Percentiles rank a stretch among this genome's conserved stretches.
Evolutionary conservation across 2,113 vertebrate species (phyloP).

Genomic region (Plecotus auritus): DNA sequence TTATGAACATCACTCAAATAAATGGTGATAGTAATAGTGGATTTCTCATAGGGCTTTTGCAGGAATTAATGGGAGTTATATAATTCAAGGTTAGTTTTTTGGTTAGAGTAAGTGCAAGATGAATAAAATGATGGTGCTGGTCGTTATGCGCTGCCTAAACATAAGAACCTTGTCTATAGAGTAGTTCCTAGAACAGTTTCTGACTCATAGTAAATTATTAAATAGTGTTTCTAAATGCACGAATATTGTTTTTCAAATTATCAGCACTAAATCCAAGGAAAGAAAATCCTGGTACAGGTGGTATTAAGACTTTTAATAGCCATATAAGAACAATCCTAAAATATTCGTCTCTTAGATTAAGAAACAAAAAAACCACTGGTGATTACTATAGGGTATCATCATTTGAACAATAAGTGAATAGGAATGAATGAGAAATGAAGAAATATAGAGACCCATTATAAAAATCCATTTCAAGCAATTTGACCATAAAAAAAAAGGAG

Average conservation of each 20-base stretch:
- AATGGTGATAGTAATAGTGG: background rate
- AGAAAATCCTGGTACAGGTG: background rate
- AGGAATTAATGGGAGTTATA: background rate
- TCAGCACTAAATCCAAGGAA: background rate
- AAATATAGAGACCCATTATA: background rate
- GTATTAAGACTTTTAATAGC: background rate
- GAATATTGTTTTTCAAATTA: background rate
- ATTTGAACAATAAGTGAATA: background rate
- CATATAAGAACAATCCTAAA: background rate
- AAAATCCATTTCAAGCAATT: background rate
- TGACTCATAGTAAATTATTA: background rate
- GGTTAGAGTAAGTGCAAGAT: background rate
- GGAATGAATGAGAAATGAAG: background rate
- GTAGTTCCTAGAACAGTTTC: background rate
- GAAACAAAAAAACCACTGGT: background rate
- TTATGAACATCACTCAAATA: background rate
- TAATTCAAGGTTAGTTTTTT: background rate
- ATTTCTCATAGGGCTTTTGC: background rate
- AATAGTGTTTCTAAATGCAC: background rate
- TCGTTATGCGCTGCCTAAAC: background rate
- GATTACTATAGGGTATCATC: background rate
- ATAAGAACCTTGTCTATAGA: background rate
- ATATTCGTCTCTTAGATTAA: background rate
- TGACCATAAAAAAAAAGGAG: background rate
- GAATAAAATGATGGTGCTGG: background rate